Percentiles rank a stretch among this genome's conserved stretches.
phyloP scores from a whole-genome alignment of 1,140 invertebrate species.

The Spodoptera frugiperda region DNA sequence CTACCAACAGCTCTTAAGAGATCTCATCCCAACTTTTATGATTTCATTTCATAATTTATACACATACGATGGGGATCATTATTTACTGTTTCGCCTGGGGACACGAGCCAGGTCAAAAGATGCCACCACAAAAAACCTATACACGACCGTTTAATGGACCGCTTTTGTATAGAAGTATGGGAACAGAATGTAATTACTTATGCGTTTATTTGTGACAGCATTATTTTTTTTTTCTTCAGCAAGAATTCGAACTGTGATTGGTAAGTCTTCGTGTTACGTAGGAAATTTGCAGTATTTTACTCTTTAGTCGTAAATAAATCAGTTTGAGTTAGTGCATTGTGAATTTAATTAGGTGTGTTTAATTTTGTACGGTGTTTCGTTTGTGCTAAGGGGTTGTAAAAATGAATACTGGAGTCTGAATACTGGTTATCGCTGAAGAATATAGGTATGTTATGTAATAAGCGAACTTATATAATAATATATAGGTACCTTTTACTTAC shows the following conservation, averaged over 20 bases:
- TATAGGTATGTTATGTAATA: too few species aligned
- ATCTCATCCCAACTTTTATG: slow-evolving; percentile 57
- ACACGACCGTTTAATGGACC: slow-evolving; percentile 54
- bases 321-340: too few species aligned
- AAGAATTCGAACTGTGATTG: neutral
- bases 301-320: neutral
- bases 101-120: slow-evolving; percentile 59
- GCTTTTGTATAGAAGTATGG: slow-evolving; percentile 52
- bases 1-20: slow-evolving; percentile 53
- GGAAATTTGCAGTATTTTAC: neutral
- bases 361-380: too few species aligned
- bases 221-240: slow-evolving; percentile 12
- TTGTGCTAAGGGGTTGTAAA: too few species aligned
- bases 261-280: neutral
- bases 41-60: slow-evolving; percentile 70
- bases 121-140: slow-evolving; percentile 64
- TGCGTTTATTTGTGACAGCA: slow-evolving; percentile 51
- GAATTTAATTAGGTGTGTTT: too few species aligned
- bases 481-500: too few species aligned
- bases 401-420: too few species aligned
- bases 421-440: too few species aligned
- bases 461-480: too few species aligned
- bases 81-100: slow-evolving; percentile 70
- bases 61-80: slow-evolving; percentile 62
- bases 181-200: slow-evolving; percentile 50